Percentiles rank a stretch among this genome's conserved stretches.
Evolutionary conservation across 2,797 vertebrate genomes (phyloP).

Genomic region (Varecia variegata): DNA sequence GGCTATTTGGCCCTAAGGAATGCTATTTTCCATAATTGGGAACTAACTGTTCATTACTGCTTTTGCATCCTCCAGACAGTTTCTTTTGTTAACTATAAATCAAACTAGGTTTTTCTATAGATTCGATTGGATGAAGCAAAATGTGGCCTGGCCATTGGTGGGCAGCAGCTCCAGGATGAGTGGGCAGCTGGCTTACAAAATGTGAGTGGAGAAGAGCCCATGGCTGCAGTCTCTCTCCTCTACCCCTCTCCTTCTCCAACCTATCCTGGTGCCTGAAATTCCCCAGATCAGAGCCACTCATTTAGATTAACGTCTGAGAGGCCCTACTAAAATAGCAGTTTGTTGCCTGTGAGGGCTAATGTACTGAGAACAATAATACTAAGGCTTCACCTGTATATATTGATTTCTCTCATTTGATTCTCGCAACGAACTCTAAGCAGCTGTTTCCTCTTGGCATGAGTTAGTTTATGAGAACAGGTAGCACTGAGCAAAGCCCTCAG

Average conservation of each 20-base stretch:
- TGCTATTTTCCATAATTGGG: constrained; percentile 17
- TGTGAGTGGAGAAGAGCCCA: neutral
- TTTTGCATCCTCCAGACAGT: neutral
- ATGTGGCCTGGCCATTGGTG: neutral
- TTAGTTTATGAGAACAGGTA: neutral
- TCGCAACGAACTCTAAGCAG: neutral
- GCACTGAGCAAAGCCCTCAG: neutral
- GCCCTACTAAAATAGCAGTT: neutral
- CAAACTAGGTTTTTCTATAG: neutral
- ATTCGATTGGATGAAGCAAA: constrained; percentile 5
- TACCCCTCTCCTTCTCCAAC: neutral
- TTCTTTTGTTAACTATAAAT: constrained; percentile 32
- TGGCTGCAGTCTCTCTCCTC: neutral
- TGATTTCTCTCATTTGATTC: constrained; percentile 2
- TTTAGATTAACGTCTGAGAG: neutral
- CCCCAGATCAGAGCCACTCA: neutral
- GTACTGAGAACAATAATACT: neutral
- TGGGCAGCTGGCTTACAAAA: neutral
- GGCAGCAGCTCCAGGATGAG: neutral
- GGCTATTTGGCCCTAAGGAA: constrained; percentile 5
- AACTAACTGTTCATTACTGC: constrained; percentile 34
- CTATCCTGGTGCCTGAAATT: neutral
- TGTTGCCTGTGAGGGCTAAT: neutral
- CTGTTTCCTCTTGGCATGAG: neutral
- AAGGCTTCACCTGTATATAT: neutral